Percentiles rank a stretch among this genome's conserved stretches.
Evolutionary conservation across 92 coral and sea anemone genomes (phyloP).

Genomic region (Paragorgia papillata): DNA sequence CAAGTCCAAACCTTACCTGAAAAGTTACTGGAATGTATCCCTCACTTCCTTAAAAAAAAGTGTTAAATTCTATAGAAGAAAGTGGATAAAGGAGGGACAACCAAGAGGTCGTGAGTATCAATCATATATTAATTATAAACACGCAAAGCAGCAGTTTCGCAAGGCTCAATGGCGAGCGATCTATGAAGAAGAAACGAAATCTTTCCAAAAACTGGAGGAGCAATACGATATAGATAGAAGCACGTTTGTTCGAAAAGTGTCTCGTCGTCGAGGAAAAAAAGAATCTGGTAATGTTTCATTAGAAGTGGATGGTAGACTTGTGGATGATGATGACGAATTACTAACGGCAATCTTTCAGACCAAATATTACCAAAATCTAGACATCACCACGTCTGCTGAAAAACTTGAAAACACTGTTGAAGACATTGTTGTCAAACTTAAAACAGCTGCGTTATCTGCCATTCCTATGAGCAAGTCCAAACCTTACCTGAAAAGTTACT

Average conservation of each 20-base stretch:
- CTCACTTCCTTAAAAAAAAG: neutral
- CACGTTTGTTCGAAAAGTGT: neutral
- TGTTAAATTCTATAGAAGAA: neutral
- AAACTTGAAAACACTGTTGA: neutral
- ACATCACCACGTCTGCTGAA: neutral
- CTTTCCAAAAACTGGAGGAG: no score
- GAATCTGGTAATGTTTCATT: neutral
- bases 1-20: neutral
- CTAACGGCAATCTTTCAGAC: neutral
- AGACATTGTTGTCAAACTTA: neutral
- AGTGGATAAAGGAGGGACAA: neutral
- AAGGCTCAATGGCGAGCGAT: no score
- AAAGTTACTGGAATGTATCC: neutral
- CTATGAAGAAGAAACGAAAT: neutral
- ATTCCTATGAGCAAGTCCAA: neutral
- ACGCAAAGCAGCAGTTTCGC: constrained; percentile 14
- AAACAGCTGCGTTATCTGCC: neutral
- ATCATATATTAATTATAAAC: neutral
- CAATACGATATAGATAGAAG: no score
- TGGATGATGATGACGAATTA: constrained; percentile 7
- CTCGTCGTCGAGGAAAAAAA: neutral
- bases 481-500: neutral
- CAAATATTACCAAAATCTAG: neutral
- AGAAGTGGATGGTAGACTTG: neutral
- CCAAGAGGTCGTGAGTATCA: constrained; percentile 4